phyloP scores from a whole-genome alignment of 2,888 invertebrate genomes.

The Caenorhabditis wallacei region DNA sequence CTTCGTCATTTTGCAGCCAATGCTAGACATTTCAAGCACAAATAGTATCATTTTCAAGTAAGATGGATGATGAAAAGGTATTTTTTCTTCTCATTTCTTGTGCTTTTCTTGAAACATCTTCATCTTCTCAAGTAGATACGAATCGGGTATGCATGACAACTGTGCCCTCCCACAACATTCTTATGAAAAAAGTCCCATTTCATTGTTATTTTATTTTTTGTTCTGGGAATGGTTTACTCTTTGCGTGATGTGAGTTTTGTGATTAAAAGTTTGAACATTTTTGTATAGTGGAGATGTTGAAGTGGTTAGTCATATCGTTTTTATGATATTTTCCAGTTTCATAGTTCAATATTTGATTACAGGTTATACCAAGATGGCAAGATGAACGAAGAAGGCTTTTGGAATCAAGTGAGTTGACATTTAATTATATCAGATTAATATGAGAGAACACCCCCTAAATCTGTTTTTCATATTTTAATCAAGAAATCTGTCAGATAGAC shows the following conservation, averaged over 20 bases:
- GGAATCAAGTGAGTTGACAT: slow-evolving; percentile 31
- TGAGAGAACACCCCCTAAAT: slow-evolving; percentile 14
- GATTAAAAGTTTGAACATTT: not conserved
- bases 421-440: not conserved
- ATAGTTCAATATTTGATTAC: slow-evolving; percentile 12
- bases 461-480: slow-evolving; percentile 16
- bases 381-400: slow-evolving; percentile 52
- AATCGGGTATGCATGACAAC: slow-evolving; percentile 60
- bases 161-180: slow-evolving; percentile 26
- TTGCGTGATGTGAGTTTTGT: slow-evolving; percentile 37
- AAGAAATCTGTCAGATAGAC: not conserved
- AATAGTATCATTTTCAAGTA: slow-evolving; percentile 2
- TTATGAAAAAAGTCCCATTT: not conserved
- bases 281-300: not conserved
- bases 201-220: slow-evolving; percentile 22
- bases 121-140: slow-evolving; percentile 43
- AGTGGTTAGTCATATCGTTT: slow-evolving; percentile 13
- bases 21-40: slow-evolving; percentile 19
- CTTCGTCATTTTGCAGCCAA: slow-evolving; percentile 9
- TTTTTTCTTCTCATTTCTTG: slow-evolving; percentile 15
- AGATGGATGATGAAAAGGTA: slow-evolving; percentile 52
- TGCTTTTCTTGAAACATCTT: slow-evolving; percentile 36
- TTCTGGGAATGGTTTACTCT: slow-evolving; percentile 26
- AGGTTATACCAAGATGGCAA: slow-evolving; percentile 43
- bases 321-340: not conserved